Evolutionary conservation across 2,888 invertebrate genomes (phyloP), one percentile per base, ranked within the genome.

Genomic region (Halictus quadricinctus): DNA sequence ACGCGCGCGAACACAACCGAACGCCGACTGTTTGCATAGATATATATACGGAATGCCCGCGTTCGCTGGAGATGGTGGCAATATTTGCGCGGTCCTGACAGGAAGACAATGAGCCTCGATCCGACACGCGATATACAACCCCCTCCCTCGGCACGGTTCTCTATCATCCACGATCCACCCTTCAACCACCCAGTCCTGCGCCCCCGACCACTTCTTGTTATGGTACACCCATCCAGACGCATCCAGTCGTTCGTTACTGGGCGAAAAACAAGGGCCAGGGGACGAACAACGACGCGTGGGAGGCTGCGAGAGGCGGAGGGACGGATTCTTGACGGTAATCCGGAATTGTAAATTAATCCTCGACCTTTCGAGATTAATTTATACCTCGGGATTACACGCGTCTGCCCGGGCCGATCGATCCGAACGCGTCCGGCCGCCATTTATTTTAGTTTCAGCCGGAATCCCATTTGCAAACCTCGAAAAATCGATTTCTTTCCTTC

Each of bases 71-170:
- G 91, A 92, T 90, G 93, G 92, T 93, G 93, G 93, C 92, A 93
- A 94, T 94, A 93, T 94, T 94, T 94, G 93, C 93, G 86, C 92
- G 92, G 89, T 89, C 87, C 91, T 93, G 94, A 93, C 92, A 92
- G 92, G 90, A 92, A 92, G 93, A 94, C 93, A 94, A 94, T 94
- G 91, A 92, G 92, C 91, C 91, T 92, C 92, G 91, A 92, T 90
- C 92, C 90, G 88, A 90, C 92, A 88, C 89, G 90, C 91, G 91
- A 92, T 92, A 92, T 90, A 92, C 91, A 91, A 91, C 90, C 90
- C 89, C 86, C 89, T 88, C 87, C 0, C 66, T 86, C 58, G 46
- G 75, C 80, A 81, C 58, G 46, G 75, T 83, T 87, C 88, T 84
- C 91, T 86, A 84, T 88, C 87, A 88, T 87, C 84, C 81, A 41